Percentiles rank a stretch among this genome's conserved stretches.
phyloP scores from a whole-genome alignment of 2,113 vertebrate genomes.

The Pomatostomus ruficeps region DNA sequence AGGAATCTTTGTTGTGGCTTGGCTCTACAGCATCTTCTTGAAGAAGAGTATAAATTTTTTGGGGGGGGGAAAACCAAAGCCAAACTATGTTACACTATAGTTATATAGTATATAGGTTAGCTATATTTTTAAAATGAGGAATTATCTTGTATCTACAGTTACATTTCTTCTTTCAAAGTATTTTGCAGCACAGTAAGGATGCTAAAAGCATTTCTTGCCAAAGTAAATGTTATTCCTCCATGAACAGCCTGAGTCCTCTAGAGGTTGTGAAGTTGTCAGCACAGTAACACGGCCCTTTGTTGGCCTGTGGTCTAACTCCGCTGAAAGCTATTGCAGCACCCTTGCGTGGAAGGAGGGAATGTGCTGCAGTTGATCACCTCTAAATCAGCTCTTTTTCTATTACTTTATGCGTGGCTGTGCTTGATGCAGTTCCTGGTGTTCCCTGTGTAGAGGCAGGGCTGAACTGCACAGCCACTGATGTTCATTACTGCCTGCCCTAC shows the following conservation, averaged over 20 bases:
- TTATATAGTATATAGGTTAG: no score
- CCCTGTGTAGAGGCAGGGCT: background rate
- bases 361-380: background rate
- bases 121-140: background rate
- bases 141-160: background rate
- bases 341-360: background rate
- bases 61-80: fast-evolving
- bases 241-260: background rate
- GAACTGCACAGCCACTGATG: fast-evolving
- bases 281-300: fast-evolving
- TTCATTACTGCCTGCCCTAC: background rate
- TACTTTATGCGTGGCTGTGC: background rate
- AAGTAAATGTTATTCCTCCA: background rate
- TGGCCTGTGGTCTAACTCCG: background rate
- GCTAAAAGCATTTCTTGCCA: background rate
- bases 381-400: fast-evolving
- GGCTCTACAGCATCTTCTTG: background rate
- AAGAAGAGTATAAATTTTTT: background rate
- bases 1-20: background rate
- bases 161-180: background rate
- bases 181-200: background rate
- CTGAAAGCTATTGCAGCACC: background rate
- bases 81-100: background rate
- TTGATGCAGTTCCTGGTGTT: background rate
- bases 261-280: background rate